These are phyloP conservation scores for Plebejus argus DNA, from an alignment of 2,888 invertebrate species.

Conservation along the genomic window DNA sequence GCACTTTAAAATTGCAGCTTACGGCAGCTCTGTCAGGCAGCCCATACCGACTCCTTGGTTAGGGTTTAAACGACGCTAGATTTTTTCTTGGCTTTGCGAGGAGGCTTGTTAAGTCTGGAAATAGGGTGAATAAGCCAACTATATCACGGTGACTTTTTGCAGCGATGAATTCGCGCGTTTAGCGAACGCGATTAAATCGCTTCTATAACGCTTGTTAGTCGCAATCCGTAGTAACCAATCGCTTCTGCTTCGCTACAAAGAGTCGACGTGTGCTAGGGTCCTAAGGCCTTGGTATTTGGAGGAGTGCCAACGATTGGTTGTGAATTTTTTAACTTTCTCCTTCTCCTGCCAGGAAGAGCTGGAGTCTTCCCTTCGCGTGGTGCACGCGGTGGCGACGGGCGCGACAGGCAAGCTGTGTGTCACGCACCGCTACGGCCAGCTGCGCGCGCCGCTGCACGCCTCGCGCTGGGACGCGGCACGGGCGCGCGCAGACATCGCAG, in stretches of 20 bases:
- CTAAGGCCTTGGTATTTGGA: neutral
- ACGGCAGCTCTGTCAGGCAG: neutral
- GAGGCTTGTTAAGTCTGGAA: too few relatives aligned
- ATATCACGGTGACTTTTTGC: too few relatives aligned
- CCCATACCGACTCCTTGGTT: neutral
- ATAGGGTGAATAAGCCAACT: too few relatives aligned
- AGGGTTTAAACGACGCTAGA: neutral
- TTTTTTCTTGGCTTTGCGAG: too few relatives aligned
- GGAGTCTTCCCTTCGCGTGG: slow-evolving; percentile 85
- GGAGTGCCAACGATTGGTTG: neutral
- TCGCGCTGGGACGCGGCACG: slow-evolving; percentile 87
- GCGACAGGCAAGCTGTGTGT: slow-evolving; percentile 87
- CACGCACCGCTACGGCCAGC: slow-evolving; percentile 84
- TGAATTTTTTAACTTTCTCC: neutral
- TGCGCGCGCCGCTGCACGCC: slow-evolving; percentile 86
- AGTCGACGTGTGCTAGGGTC: neutral
- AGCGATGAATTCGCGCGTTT: too few relatives aligned
- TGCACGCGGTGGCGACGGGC: slow-evolving; percentile 87
- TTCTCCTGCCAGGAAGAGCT: slow-evolving; percentile 73
- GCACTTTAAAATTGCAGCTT: neutral
- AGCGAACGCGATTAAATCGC: too few relatives aligned
- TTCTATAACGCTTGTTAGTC: too few relatives aligned
- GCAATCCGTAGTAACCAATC: too few relatives aligned
- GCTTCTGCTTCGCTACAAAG: too few relatives aligned
- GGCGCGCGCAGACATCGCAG: slow-evolving; percentile 90